Conservation (phyloP, 2,113 vertebrate species). For the Varanus komodoensis region DNA sequence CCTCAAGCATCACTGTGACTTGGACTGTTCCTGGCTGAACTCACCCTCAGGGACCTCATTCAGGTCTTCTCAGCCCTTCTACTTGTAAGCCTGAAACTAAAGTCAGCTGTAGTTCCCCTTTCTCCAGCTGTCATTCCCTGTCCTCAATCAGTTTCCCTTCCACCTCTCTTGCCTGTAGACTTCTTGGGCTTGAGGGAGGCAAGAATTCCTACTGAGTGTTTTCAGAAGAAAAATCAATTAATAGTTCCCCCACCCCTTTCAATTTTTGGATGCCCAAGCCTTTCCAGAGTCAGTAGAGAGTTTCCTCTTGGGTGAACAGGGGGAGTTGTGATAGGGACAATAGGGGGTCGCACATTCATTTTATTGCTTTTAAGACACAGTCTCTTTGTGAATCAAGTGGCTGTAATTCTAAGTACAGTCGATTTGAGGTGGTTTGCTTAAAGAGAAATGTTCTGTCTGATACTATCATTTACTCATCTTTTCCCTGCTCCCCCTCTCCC, state of each 20-base stretch:
- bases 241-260: not conserved
- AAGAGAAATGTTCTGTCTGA: not conserved
- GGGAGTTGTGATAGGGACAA: not conserved
- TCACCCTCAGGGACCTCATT: not conserved
- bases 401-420: not conserved
- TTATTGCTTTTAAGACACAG: not conserved
- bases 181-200: not conserved
- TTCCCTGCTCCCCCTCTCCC: slow-evolving; percentile 23
- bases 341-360: not conserved
- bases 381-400: not conserved
- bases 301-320: not conserved
- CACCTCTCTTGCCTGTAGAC: not conserved
- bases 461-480: slow-evolving; percentile 25
- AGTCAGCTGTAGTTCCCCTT: not conserved
- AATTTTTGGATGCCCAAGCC: not conserved
- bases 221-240: not conserved
- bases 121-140: not conserved
- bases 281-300: too few relatives aligned
- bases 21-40: not conserved
- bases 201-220: not conserved
- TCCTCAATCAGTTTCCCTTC: not conserved
- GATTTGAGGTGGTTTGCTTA: not conserved
- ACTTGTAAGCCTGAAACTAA: not conserved
- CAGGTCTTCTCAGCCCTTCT: not conserved
- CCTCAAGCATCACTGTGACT: not conserved